Evolutionary conservation across 2,113 vertebrate genomes (phyloP), one percentile per base, ranked within the genome.

Genomic region (Pelodiscus sinensis): DNA sequence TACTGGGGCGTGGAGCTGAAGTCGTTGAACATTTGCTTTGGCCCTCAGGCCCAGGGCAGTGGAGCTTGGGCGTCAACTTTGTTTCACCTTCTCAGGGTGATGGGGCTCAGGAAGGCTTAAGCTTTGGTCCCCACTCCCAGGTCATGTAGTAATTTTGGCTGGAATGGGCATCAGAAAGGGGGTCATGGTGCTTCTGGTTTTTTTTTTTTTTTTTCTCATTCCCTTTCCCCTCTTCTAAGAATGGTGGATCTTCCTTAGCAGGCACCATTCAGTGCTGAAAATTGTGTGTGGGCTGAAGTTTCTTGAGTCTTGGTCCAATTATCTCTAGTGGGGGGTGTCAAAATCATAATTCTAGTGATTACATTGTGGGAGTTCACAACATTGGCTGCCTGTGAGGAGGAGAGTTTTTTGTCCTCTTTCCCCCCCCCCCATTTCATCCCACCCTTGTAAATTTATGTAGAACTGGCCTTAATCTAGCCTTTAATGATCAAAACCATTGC

Each of bases 211-310:
- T 22, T 38, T 44, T 25, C 9, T 25, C 21, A 3, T 22, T 31
- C 71, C 31, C 27, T n/a, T 9, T 68, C 29, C 65, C 35, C 60
- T 4, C 21, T 87, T 7, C 14, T 62, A 19, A 82, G 51, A 50
- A 79, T 5, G 56, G 62, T 5, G 22, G 21, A 10, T 75, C 12
- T 79, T 57, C 38, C 89, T 29, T 21, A 0, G 31, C 21, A 77
- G 18, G 83, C 2, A 60, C 79, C 38, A 56, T 14, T 81, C 58
- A 87, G 19, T 1, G 25, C 71, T 68, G 3, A 13, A 86, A 79
- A 50, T 52, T 56, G 55, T 0, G 0, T n/a, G 84, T 12, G 0
- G 58, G 31, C 38, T 62, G 19, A 83, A 21, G 50, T 51, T 51
- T 55, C 79, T n/a, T 12, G 31, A 31, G 60, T 91, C 2, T 25